Evolutionary conservation across 1,140 invertebrate genomes (phyloP), one percentile per base, ranked within the genome.

Genomic region (Halotydeus destructor): DNA sequence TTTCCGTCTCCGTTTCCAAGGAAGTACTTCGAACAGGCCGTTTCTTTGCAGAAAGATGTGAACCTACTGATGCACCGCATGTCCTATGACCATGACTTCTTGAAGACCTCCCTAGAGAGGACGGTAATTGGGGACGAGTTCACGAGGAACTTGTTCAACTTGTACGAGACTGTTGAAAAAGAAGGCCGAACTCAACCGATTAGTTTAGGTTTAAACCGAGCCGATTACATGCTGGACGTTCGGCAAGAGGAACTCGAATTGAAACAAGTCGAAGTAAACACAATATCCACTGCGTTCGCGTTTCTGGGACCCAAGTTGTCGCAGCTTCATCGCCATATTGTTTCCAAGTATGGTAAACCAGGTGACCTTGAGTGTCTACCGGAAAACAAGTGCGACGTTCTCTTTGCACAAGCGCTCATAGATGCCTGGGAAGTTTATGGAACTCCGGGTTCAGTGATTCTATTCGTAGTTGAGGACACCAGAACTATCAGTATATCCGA

Each of bases 221-320:
- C 75, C 43, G 76, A 81, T 66, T 64, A 78, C 55, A 76, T 81
- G 74, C 61, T 79, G 63, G 74, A 77, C 55, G 66, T 68, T 11
- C 56, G 60, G 46, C 40, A 43, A 38, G 41, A 36, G 34, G n/a
- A n/a, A n/a, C n/a, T n/a, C n/a, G 38, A 31, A 16, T 33, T 52
- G 14, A 50, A 51, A 53, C 85, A 94, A 69, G 78, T 96, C 50
- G 89, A 97, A 69, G 73, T 91, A 54, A 96, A 96, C 69, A 83
- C 84, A 50, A 89, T 97, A 56, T 80, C 89, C 32, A 75, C 83
- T 19, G 84, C 85, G 56, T 93, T 94, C 70, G 84, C 76, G 50
- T 86, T 83, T 61, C 69, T 94, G 49, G 76, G 79, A 44, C 71
- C 77, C 27, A 49, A 58, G 36, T 48, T 69, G 23, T 47, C 46